Conservation (phyloP, 2,113 vertebrate species). For the Pedionomus torquatus region DNA sequence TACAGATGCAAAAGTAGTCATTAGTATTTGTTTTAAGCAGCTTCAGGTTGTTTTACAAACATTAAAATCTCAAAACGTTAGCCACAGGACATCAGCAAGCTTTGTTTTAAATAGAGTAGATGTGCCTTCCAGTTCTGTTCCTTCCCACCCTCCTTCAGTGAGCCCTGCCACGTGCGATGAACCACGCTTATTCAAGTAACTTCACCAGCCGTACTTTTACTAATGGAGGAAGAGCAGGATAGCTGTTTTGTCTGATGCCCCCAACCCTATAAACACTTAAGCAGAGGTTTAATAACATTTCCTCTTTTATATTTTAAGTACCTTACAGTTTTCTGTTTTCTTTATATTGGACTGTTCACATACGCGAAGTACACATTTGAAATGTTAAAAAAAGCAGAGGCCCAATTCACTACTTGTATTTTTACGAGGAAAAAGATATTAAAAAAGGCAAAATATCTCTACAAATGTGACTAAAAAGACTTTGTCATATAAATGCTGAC, state of each 20-base stretch:
- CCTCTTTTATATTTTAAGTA: neutral
- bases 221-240: constrained; percentile 29
- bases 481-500: neutral
- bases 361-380: neutral
- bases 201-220: constrained; percentile 26
- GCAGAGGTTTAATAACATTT: neutral
- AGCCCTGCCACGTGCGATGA: neutral
- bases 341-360: neutral
- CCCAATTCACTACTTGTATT: neutral
- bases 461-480: neutral
- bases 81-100: constrained; percentile 64
- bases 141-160: neutral
- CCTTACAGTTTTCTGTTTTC: neutral
- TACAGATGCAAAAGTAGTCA: constrained; percentile 57
- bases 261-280: neutral
- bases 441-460: neutral
- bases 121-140: constrained; percentile 38
- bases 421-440: neutral
- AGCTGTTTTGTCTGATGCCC: neutral
- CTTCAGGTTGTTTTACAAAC: constrained; percentile 54
- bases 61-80: constrained; percentile 55
- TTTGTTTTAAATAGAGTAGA: constrained; percentile 52
- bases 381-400: neutral
- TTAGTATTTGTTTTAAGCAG: constrained; percentile 67
- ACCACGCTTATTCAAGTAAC: constrained; percentile 43